Evolutionary conservation across 2,113 vertebrate species (phyloP).

Genomic region (Hyperoodon ampullatus): DNA sequence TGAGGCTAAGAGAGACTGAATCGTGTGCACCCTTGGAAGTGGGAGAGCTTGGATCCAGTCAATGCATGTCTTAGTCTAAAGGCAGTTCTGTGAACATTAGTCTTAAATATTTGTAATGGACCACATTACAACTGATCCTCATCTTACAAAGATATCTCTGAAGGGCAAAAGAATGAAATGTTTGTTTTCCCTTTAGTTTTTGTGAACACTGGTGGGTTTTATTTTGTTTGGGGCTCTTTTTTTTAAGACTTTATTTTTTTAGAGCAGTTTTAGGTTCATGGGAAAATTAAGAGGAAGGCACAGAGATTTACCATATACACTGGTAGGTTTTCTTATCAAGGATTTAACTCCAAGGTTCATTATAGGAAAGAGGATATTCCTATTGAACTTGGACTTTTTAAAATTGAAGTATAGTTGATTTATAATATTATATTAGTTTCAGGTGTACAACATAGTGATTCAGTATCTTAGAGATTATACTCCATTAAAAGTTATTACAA

Average conservation of each 20-base stretch:
- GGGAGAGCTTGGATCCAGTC: background rate
- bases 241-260: background rate
- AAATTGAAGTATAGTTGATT: background rate
- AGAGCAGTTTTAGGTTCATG: background rate
- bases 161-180: slow-evolving; percentile 25
- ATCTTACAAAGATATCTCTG: slow-evolving; percentile 28
- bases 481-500: background rate
- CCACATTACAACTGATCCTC: background rate
- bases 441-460: background rate
- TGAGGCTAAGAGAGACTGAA: background rate
- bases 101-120: slow-evolving; percentile 28
- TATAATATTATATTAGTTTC: background rate
- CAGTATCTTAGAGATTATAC: background rate
- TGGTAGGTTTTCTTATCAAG: background rate
- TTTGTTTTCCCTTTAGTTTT: background rate
- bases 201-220: background rate
- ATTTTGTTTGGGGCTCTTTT: background rate
- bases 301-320: background rate
- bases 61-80: slow-evolving; percentile 1
- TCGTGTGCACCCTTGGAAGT: background rate
- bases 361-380: background rate
- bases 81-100: background rate
- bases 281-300: background rate
- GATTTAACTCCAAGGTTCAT: slow-evolving; percentile 32
- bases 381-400: slow-evolving; percentile 25